phyloP scores from a whole-genome alignment of 2,113 vertebrate genomes.

The Anthoscopus minutus region DNA sequence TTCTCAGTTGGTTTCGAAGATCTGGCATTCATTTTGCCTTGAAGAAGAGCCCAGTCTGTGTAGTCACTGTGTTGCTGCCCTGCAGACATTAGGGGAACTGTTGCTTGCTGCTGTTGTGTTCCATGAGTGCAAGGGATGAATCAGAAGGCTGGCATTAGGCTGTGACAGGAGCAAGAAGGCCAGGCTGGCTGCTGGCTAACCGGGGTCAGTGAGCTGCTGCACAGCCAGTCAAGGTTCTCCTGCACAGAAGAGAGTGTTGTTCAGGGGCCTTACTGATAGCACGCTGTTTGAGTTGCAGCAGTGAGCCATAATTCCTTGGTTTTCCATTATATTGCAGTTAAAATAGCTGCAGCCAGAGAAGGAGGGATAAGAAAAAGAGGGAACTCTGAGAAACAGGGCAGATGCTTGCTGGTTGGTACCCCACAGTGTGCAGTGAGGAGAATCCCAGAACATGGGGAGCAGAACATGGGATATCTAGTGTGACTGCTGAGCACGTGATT shows the following conservation, averaged over 20 bases:
- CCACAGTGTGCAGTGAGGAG: rapidly evolving
- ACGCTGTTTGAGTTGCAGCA: not conserved
- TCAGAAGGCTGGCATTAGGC: not conserved
- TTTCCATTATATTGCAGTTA: not conserved
- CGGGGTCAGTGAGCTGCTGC: not conserved
- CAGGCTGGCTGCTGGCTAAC: not conserved
- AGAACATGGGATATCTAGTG: not conserved
- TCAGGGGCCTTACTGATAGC: not conserved
- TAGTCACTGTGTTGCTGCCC: not conserved
- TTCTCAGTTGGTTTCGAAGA: not conserved
- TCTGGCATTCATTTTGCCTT: not conserved
- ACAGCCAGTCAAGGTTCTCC: not conserved
- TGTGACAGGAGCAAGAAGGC: not conserved
- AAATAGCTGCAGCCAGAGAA: not conserved
- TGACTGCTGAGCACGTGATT: not conserved
- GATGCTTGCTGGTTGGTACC: not conserved
- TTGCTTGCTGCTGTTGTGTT: not conserved
- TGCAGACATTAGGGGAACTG: not conserved
- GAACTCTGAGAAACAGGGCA: not conserved
- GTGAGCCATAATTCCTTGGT: not conserved
- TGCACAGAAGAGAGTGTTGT: not conserved
- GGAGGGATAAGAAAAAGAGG: not conserved
- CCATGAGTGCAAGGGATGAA: not conserved
- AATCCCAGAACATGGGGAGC: not conserved
- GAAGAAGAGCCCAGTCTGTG: not conserved